Evolutionary conservation across 2,888 invertebrate genomes (phyloP), one percentile per base, ranked within the genome.

Genomic region (Stomorhina lunata): DNA sequence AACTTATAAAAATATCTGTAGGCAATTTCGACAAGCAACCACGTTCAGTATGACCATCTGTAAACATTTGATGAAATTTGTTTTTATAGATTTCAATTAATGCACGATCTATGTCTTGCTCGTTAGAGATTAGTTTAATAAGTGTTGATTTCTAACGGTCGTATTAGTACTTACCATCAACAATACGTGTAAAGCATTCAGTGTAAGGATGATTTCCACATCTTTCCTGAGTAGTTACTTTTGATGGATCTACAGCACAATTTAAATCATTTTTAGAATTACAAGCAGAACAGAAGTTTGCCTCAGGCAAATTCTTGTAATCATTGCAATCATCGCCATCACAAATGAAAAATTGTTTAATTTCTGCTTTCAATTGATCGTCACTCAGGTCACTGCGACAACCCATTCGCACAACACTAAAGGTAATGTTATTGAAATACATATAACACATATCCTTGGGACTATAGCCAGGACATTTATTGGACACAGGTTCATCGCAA

Each of bases 391-490:
- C 85, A 65, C 87, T 87, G 7, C 71, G 83, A 66, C 87, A 87
- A 22, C 86, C 87, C 85, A 85, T 84, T 4, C 81, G 66, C 0
- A 69, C 37, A 0, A 72, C 84, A 25, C 81, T 84, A 0, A 76
- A n/a, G 0, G 85, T 85, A 2, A 77, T 68, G 15, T 84, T 81
- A 53, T 86, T 84, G 53, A 86, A 86, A 9, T 84, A 68, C n/a
- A 86, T 86, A 29, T 85, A 86, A n/a, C 87, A 87, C 65, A 85
- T 80, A 57, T 87, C 87, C 15, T 72, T 69, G 5, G 80, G 45
- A n/a, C 76, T 77, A 40, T 83, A 86, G 4, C 57, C 77, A 2
- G 45, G 0, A 25, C 87, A 87, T 20, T 17, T 22, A 12, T 45
- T 69, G 0, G 86, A 15, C 1, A 43, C 48, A 0, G 84, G 81